Evolutionary conservation across 2,797 vertebrate species (phyloP).

Genomic region (Neostethus bicornis): DNA sequence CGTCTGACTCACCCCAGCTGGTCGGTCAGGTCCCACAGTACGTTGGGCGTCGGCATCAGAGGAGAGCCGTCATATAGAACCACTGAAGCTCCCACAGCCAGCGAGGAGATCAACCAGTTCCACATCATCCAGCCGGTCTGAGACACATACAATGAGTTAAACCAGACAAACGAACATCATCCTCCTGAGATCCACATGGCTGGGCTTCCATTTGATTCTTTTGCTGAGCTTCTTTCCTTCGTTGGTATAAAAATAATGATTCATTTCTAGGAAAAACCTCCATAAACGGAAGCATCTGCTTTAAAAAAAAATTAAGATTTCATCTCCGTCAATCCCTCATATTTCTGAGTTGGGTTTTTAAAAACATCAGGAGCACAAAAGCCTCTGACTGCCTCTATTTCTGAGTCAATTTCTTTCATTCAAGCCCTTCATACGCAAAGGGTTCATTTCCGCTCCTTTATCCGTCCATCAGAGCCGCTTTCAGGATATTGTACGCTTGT

Average conservation of each 20-base stretch:
- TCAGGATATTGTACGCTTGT: background rate
- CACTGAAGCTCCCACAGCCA: slow-evolving; percentile 90
- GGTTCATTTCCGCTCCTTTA: background rate
- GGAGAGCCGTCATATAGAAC: slow-evolving; percentile 96
- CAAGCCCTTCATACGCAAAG: background rate
- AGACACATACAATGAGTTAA: slow-evolving; percentile 31
- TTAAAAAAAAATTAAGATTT: background rate
- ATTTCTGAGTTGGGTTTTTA: background rate
- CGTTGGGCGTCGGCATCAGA: slow-evolving; percentile 88
- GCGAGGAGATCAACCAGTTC: slow-evolving; percentile 93
- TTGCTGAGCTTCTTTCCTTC: slow-evolving; percentile 15
- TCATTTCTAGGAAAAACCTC: slow-evolving; percentile 14
- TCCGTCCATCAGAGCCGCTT: background rate
- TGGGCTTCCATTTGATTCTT: slow-evolving; percentile 24
- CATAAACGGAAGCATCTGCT: background rate
- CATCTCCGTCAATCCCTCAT: background rate
- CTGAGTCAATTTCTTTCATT: background rate
- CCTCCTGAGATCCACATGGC: slow-evolving; percentile 30
- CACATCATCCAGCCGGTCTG: slow-evolving; percentile 99
- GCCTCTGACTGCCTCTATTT: background rate
- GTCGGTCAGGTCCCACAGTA: slow-evolving; percentile 95
- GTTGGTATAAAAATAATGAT: slow-evolving; percentile 7
- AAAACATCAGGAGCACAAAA: background rate
- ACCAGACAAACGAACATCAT: slow-evolving; percentile 24
- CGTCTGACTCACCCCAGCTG: slow-evolving; percentile 84